These are phyloP conservation scores for Aethes cnicana DNA, from an alignment of 2,888 invertebrate species.

Conservation along the genomic window DNA sequence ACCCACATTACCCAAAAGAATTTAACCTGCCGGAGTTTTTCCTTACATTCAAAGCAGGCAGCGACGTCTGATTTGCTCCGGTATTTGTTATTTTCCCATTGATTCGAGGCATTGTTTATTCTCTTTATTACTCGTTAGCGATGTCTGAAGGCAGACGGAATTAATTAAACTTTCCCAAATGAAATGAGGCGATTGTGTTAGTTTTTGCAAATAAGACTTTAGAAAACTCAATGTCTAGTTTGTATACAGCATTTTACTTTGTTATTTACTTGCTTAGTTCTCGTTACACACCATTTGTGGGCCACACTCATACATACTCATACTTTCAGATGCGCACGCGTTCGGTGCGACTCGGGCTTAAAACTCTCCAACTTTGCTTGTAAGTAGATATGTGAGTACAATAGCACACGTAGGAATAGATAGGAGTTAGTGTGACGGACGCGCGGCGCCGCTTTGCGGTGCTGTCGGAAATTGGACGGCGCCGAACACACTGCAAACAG, in stretches of 20 bases:
- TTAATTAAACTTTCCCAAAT: slow-evolving; percentile 23
- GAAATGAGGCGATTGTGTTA: slow-evolving; percentile 13
- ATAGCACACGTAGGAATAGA: not conserved
- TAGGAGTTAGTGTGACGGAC: slow-evolving; percentile 36
- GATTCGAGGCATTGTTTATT: slow-evolving; percentile 44
- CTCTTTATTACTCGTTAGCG: slow-evolving; percentile 25
- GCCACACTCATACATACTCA: not conserved
- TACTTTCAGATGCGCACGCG: too few species aligned
- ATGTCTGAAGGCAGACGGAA: slow-evolving; percentile 19
- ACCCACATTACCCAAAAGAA: slow-evolving; percentile 3
- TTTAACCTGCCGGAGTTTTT: slow-evolving; percentile 36
- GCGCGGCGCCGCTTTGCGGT: slow-evolving; percentile 62
- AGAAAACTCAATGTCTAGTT: not conserved
- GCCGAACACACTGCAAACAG: slow-evolving; percentile 32
- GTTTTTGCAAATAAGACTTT: not conserved
- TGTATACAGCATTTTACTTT: not conserved
- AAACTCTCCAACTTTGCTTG: too few species aligned
- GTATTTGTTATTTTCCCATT: slow-evolving; percentile 55
- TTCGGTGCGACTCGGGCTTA: too few species aligned
- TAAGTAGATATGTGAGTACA: not conserved
- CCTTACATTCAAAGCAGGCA: slow-evolving; percentile 49
- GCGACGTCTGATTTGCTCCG: slow-evolving; percentile 62
- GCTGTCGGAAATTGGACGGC: slow-evolving; percentile 63
- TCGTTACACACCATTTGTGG: not conserved
- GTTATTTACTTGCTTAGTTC: not conserved